phyloP scores from a whole-genome alignment of 2,888 invertebrate genomes.

The Crossocerus cetratus region DNA sequence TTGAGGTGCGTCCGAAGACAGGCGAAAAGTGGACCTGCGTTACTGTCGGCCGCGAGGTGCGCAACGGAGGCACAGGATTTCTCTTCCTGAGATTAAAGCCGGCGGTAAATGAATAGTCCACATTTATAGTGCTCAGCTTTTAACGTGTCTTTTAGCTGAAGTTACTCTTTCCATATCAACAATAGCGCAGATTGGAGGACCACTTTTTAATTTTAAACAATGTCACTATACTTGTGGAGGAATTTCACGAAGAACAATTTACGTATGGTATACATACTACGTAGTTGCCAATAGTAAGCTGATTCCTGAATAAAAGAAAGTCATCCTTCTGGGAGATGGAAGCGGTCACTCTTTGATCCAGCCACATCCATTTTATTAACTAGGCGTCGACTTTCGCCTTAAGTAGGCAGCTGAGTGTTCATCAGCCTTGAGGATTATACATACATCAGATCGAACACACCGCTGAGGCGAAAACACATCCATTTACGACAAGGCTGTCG shows the following conservation, averaged over 20 bases:
- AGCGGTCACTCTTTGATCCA: constrained; percentile 36
- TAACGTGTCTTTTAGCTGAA: constrained; percentile 24
- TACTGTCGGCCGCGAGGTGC: constrained; percentile 27
- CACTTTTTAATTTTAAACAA: too few relatives aligned
- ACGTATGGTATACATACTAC: too few relatives aligned
- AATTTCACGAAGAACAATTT: too few relatives aligned
- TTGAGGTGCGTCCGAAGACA: not conserved
- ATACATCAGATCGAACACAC: constrained; percentile 12
- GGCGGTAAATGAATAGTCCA: constrained; percentile 43
- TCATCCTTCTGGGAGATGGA: constrained; percentile 23
- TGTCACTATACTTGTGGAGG: too few relatives aligned
- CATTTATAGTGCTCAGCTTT: constrained; percentile 53
- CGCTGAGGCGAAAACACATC: constrained; percentile 14
- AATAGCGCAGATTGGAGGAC: too few relatives aligned
- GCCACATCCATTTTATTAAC: constrained; percentile 34
- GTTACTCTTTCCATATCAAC: not conserved
- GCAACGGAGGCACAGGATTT: constrained; percentile 22
- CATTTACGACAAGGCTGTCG: constrained; percentile 15
- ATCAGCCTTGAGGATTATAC: constrained; percentile 31
- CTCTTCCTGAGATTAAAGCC: constrained; percentile 32
- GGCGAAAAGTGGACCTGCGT: constrained; percentile 23
- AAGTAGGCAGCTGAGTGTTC: constrained; percentile 30
- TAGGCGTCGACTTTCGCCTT: constrained; percentile 33
- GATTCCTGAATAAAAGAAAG: constrained; percentile 37
- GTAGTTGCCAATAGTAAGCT: constrained; percentile 15